Conservation (phyloP, 2,888 invertebrate species). For the Brachypterus glaber region DNA sequence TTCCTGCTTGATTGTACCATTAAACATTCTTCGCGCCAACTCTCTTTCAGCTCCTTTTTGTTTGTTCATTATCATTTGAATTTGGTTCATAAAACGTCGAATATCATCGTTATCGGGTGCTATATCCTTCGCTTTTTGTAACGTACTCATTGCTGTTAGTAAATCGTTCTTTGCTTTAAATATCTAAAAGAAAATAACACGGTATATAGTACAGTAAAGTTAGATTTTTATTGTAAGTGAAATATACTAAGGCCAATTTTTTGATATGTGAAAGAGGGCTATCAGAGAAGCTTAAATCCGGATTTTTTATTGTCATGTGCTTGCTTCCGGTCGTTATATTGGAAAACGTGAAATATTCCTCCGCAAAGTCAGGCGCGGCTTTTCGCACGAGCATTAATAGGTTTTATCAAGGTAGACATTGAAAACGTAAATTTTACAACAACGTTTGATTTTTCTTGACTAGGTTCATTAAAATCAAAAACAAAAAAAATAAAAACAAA, state of each 20-base stretch:
- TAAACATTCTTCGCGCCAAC: slow-evolving; percentile 46
- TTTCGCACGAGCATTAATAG: too few relatives aligned
- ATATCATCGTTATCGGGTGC: slow-evolving; percentile 52
- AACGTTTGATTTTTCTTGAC: too few relatives aligned
- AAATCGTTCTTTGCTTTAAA: slow-evolving; percentile 59
- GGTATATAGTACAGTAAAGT: neutral
- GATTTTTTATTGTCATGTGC: too few relatives aligned
- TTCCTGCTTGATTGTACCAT: slow-evolving; percentile 18
- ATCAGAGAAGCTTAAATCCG: too few relatives aligned
- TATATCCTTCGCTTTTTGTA: slow-evolving; percentile 53
- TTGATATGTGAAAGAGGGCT: too few relatives aligned
- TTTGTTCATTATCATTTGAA: slow-evolving; percentile 32
- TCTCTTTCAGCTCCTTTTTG: slow-evolving; percentile 43
- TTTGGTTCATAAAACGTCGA: slow-evolving; percentile 41
- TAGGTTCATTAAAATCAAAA: too few relatives aligned
- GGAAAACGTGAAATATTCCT: too few relatives aligned
- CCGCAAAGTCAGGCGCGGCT: too few relatives aligned
- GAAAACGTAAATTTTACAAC: too few relatives aligned
- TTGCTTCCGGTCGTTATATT: too few relatives aligned
- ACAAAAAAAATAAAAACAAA: too few relatives aligned
- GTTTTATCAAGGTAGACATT: too few relatives aligned
- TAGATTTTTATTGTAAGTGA: neutral
- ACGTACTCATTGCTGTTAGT: slow-evolving; percentile 56
- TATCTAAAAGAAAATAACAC: slow-evolving; percentile 42
- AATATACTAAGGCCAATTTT: neutral